Evolutionary conservation across 2,888 invertebrate species (phyloP).

Genomic region (Tridacna crocea): DNA sequence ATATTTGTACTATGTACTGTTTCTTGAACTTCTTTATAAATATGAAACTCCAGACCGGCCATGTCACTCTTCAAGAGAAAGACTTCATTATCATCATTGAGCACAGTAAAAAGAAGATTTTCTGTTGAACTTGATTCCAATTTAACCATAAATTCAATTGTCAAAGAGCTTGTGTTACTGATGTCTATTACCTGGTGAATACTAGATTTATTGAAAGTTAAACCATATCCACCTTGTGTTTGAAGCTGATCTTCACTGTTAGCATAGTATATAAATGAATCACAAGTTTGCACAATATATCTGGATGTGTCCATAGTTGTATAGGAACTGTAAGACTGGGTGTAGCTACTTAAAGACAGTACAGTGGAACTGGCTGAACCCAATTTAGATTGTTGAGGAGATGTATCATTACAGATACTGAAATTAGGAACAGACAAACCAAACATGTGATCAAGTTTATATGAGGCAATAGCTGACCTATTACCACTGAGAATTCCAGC

Average conservation of each 20-base stretch:
- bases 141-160: constrained; percentile 68
- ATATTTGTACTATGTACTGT: constrained; percentile 53
- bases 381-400: constrained; percentile 31
- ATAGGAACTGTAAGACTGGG: constrained; percentile 43
- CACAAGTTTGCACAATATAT: constrained; percentile 58
- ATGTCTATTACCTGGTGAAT: constrained; percentile 50
- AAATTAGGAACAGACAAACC: constrained; percentile 37
- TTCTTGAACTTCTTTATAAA: constrained; percentile 33
- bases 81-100: constrained; percentile 45
- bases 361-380: constrained; percentile 30
- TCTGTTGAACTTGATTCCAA: constrained; percentile 40
- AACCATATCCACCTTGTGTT: constrained; percentile 66
- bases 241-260: constrained; percentile 49
- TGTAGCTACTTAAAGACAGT: constrained; percentile 33
- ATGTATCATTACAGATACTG: constrained; percentile 53
- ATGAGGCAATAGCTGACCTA: constrained; percentile 11
- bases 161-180: constrained; percentile 50
- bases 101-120: constrained; percentile 65
- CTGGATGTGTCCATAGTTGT: constrained; percentile 44
- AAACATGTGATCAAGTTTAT: constrained; percentile 37
- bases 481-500: constrained; percentile 58
- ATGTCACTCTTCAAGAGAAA: constrained; percentile 54
- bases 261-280: constrained; percentile 66
- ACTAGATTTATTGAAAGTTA: constrained; percentile 62
- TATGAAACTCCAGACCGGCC: constrained; percentile 56